Evolutionary conservation across 35 echinoderm and acorn worm species (phyloP).

Genomic region (Acanthaster planci): DNA sequence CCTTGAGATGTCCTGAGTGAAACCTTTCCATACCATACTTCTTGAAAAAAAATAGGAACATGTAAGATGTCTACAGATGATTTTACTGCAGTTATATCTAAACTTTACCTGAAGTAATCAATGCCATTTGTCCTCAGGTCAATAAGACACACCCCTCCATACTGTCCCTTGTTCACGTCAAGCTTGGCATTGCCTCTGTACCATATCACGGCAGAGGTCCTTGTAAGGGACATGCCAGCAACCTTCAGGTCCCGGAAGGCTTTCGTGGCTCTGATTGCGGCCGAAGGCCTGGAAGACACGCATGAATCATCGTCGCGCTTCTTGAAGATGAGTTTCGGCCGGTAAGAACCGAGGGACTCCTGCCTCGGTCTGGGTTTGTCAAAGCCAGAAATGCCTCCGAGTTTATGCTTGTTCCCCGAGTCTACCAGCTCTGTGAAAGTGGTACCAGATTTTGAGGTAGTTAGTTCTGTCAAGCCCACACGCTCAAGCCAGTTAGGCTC

Average conservation of each 20-base stretch:
- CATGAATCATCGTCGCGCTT: background rate
- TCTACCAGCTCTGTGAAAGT: background rate
- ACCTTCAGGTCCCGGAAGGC: conserved; percentile 45
- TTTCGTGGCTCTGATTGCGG: conserved; percentile 48
- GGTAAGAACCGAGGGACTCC: background rate
- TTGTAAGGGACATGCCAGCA: conserved; percentile 21
- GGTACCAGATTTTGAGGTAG: background rate
- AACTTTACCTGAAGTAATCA: conserved; percentile 48
- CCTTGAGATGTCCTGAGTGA: background rate
- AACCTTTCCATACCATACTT: background rate
- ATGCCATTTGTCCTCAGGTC: conserved; percentile 40
- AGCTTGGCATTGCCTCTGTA: conserved; percentile 38
- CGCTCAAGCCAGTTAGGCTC: conserved; percentile 18
- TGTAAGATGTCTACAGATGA: no score
- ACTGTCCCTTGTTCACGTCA: background rate
- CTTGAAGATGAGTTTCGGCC: background rate
- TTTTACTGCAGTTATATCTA: no score
- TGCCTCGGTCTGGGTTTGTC: background rate
- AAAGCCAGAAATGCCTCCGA: background rate
- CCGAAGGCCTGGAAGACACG: background rate
- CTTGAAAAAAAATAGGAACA: background rate
- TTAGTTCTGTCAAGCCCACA: background rate
- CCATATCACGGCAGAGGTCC: conserved; percentile 48
- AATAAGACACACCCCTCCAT: conserved; percentile 56
- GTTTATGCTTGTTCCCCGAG: background rate